These are phyloP conservation scores for Lepus townsendii DNA, from an alignment of 2,797 vertebrate species.

Conservation along the genomic window DNA sequence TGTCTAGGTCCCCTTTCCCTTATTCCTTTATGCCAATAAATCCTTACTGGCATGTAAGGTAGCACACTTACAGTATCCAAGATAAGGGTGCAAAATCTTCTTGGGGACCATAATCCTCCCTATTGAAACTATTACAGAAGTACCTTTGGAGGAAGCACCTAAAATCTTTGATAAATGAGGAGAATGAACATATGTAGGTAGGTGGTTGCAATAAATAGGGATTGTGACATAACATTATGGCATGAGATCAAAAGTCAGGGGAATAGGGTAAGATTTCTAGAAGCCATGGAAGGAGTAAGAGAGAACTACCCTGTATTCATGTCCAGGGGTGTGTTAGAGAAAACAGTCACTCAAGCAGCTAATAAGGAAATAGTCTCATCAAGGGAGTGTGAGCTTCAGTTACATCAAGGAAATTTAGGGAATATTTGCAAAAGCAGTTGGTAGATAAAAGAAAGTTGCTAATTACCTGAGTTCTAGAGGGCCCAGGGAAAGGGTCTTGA, in stretches of 20 bases:
- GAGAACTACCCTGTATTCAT: background rate
- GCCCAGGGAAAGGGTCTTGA: background rate
- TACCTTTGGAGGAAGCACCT: background rate
- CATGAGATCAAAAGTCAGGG: background rate
- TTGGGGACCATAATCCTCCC: background rate
- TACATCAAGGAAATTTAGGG: background rate
- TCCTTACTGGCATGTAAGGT: no score
- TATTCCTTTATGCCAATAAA: background rate
- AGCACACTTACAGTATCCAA: background rate
- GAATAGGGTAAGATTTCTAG: background rate
- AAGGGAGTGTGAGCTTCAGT: background rate
- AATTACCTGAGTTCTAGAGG: background rate
- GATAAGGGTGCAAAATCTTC: background rate
- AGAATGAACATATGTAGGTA: background rate
- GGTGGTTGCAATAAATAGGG: background rate
- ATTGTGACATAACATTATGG: background rate
- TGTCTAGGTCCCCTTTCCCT: background rate
- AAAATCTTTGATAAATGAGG: background rate
- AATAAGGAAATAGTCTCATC: background rate
- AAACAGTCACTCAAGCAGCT: background rate
- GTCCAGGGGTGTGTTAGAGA: background rate
- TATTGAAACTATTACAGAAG: background rate
- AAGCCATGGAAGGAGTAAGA: background rate
- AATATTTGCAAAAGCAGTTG: background rate
- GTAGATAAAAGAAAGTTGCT: background rate